These are phyloP conservation scores for Neodontobutis hainanensis DNA, from an alignment of 2,113 vertebrate species.

Conservation along the genomic window DNA sequence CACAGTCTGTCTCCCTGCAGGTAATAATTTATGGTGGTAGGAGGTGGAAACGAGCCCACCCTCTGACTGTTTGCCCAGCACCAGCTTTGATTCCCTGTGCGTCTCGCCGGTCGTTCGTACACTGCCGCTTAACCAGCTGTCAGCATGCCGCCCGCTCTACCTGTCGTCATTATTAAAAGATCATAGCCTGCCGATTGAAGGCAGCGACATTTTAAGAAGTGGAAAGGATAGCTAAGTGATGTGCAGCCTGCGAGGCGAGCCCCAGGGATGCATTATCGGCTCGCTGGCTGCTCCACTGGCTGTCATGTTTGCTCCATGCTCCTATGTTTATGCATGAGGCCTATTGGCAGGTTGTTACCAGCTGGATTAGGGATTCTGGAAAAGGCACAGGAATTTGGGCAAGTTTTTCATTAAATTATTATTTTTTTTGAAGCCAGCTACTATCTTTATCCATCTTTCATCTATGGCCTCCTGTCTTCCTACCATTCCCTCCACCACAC, in stretches of 20 bases:
- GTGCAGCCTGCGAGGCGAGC: constrained; percentile 38
- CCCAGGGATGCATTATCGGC: constrained; percentile 43
- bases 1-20: neutral
- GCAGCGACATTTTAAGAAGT: constrained; percentile 53
- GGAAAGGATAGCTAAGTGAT: constrained; percentile 41
- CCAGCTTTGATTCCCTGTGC: constrained; percentile 42
- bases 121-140: constrained; percentile 45
- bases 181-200: constrained; percentile 56
- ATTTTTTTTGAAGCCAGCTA: constrained; percentile 41
- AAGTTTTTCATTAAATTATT: constrained; percentile 10
- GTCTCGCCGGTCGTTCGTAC: constrained; percentile 21
- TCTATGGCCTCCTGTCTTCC: constrained; percentile 55
- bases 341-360: constrained; percentile 72
- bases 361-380: constrained; percentile 60
- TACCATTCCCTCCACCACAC: constrained; percentile 20
- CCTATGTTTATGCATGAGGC: constrained; percentile 72
- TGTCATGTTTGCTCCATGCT: constrained; percentile 64
- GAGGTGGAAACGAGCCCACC: constrained; percentile 13
- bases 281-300: constrained; percentile 23
- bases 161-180: constrained; percentile 69
- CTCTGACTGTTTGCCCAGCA: neutral
- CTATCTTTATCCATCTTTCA: constrained; percentile 64
- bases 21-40: neutral
- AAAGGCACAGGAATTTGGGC: constrained; percentile 43
- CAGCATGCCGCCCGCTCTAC: constrained; percentile 42